Evolutionary conservation across 1,140 invertebrate genomes (phyloP).

Genomic region (Belonocnema kinseyi): DNA sequence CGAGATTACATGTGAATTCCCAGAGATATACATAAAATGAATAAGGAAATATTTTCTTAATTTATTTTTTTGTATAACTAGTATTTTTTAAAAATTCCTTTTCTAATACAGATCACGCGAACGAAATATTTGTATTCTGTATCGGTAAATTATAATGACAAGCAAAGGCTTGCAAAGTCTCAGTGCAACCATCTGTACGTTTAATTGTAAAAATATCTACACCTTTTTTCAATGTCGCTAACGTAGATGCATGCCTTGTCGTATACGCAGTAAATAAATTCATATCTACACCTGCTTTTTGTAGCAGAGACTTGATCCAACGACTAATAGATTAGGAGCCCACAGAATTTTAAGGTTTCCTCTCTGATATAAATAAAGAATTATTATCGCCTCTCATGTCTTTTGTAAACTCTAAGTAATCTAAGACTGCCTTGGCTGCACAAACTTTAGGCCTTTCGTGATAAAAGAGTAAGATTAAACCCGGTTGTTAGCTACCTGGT

Average conservation of each 20-base stretch:
- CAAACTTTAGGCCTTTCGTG: no score
- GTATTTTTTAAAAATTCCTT: no score
- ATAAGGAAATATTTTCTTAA: no score
- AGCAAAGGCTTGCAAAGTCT: not conserved
- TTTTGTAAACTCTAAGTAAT: no score
- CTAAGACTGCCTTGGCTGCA: no score
- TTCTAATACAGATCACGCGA: not conserved
- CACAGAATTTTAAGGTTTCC: not conserved
- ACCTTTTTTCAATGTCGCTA: not conserved
- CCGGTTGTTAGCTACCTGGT: not conserved
- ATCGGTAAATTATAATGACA: not conserved
- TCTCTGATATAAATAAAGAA: not conserved
- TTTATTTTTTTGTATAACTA: no score
- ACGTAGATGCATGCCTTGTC: conserved; percentile 4
- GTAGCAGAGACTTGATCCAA: conserved; percentile 22
- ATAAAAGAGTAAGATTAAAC: no score
- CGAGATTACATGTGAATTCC: no score
- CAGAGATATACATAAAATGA: no score
- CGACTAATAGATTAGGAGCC: not conserved
- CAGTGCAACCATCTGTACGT: conserved; percentile 2
- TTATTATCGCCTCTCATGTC: no score
- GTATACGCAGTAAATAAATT: conserved; percentile 13
- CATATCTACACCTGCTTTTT: not conserved
- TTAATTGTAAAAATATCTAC: conserved; percentile 11
- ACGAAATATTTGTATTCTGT: not conserved